Percentiles rank a stretch among this genome's conserved stretches.
These are phyloP conservation scores for Leptestheria dahalacensis DNA, from an alignment of 1,140 invertebrate genomes.

Conservation along the genomic window DNA sequence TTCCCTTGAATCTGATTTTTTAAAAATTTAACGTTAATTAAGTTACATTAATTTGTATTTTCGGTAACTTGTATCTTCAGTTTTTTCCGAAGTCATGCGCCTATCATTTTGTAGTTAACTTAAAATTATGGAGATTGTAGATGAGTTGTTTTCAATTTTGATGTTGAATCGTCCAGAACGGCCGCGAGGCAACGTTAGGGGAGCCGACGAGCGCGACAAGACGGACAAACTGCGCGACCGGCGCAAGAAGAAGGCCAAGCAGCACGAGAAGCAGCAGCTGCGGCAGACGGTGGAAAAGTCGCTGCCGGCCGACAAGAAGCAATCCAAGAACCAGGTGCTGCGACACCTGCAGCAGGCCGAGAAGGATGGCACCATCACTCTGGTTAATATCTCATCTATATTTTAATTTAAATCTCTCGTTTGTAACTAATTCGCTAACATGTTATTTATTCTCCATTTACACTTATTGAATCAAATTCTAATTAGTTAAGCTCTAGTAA, in stretches of 20 bases:
- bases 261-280: conserved; percentile 38
- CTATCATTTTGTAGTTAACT: too few relatives aligned
- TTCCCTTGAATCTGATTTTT: conserved; percentile 2
- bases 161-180: conserved; percentile 37
- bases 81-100: too few relatives aligned
- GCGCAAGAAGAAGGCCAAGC: conserved; percentile 67
- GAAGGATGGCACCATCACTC: conserved; percentile 21
- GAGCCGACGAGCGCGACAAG: conserved; percentile 57
- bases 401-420: too few relatives aligned
- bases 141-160: background rate
- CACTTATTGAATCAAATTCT: too few relatives aligned
- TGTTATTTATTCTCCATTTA: too few relatives aligned
- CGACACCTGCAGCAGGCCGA: conserved; percentile 21
- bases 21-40: background rate
- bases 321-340: conserved; percentile 16
- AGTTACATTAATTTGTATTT: too few relatives aligned
- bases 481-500: too few relatives aligned
- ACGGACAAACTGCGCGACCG: conserved; percentile 83
- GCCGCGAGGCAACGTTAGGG: conserved; percentile 58
- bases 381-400: too few relatives aligned
- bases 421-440: too few relatives aligned
- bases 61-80: too few relatives aligned
- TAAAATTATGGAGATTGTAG: conserved; percentile 6
- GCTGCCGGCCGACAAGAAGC: conserved; percentile 24
- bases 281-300: conserved; percentile 36